Conservation (phyloP, 2,797 vertebrate species). For the Eulemur coronatus region DNA sequence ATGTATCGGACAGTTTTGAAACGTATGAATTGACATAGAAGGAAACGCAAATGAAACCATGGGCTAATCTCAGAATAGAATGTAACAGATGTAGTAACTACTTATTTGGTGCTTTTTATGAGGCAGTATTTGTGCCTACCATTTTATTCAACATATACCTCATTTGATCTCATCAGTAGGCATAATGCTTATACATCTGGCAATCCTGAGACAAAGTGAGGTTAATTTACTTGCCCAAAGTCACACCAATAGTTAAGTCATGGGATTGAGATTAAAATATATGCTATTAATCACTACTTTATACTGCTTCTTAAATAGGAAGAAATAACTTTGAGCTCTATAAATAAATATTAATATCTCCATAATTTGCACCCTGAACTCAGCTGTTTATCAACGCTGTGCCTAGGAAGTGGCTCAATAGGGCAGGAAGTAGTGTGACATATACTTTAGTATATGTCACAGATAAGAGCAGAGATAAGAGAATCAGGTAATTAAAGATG, state of each 20-base stretch:
- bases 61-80: neutral
- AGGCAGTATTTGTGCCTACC: neutral
- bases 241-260: too few relatives aligned
- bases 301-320: neutral
- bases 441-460: neutral
- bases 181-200: neutral
- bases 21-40: neutral
- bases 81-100: too few relatives aligned
- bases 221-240: neutral
- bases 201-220: neutral
- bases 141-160: neutral
- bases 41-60: neutral
- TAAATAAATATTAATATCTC: neutral
- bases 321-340: neutral
- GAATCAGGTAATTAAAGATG: neutral
- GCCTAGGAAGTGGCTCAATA: neutral
- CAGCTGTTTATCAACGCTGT: neutral
- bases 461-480: neutral
- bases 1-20: neutral
- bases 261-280: neutral
- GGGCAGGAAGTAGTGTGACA: neutral
- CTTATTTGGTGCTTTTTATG: neutral
- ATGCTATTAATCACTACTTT: neutral
- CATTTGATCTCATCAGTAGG: neutral
- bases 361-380: neutral